These are phyloP conservation scores for Pocillopora damicornis DNA, from an alignment of 64 coral and sea anemone species.

Conservation along the genomic window DNA sequence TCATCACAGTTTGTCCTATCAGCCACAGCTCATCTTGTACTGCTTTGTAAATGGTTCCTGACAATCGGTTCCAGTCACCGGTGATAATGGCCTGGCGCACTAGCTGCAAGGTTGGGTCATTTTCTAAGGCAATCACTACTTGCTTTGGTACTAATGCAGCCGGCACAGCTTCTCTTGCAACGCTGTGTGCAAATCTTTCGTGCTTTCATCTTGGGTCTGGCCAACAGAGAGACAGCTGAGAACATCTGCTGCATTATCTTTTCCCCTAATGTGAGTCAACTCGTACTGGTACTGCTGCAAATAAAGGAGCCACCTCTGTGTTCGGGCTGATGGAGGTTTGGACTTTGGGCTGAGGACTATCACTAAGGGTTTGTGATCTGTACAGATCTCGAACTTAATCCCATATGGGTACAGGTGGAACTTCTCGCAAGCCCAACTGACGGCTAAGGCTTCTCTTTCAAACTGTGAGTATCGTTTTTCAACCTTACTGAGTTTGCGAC, in stretches of 20 bases:
- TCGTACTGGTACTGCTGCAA: slow-evolving; percentile 39
- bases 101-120: neutral
- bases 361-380: slow-evolving; percentile 17
- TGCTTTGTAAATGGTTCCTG: neutral
- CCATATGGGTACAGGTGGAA: slow-evolving; percentile 12
- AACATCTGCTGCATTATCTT: slow-evolving; percentile 29
- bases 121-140: slow-evolving; percentile 11
- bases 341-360: slow-evolving; percentile 1
- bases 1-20: slow-evolving; percentile 9
- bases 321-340: slow-evolving; percentile 37
- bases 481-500: slow-evolving; percentile 27
- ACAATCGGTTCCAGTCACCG: neutral
- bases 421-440: slow-evolving; percentile 27
- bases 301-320: slow-evolving; percentile 56
- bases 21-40: slow-evolving; percentile 21
- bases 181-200: slow-evolving; percentile 41
- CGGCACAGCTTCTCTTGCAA: slow-evolving; percentile 12
- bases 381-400: slow-evolving; percentile 1
- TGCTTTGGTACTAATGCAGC: slow-evolving; percentile 18
- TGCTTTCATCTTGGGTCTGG: neutral
- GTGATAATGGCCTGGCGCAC: slow-evolving; percentile 11
- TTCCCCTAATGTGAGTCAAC: slow-evolving; percentile 34
- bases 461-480: slow-evolving; percentile 39
- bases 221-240: slow-evolving; percentile 45
- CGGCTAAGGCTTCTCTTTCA: slow-evolving; percentile 5